These are phyloP conservation scores for Rhingia campestris DNA, from an alignment of 2,888 invertebrate species.

Conservation along the genomic window DNA sequence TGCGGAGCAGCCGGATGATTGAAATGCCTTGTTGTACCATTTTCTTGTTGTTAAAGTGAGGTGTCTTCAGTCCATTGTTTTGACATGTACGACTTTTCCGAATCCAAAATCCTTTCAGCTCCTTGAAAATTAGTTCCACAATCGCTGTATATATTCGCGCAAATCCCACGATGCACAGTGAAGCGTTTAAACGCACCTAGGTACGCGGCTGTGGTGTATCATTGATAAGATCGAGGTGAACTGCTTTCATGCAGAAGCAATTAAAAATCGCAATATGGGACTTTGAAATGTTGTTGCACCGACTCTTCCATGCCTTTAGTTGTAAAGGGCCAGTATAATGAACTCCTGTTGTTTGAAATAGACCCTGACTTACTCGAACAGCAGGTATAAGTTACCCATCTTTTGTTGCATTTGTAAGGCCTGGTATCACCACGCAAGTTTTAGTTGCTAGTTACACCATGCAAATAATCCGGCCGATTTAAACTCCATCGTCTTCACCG, in stretches of 20 bases:
- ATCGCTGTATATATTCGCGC: not conserved
- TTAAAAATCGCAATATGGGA: conserved; percentile 46
- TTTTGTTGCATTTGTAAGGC: not conserved
- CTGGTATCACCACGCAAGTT: conserved; percentile 4
- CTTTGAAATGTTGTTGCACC: not conserved
- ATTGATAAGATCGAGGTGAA: conserved; percentile 7
- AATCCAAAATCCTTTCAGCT: not conserved
- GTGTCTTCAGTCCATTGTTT: not conserved
- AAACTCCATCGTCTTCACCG: not conserved
- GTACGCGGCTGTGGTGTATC: not conserved
- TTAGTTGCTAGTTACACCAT: conserved; percentile 14
- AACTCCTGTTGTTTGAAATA: conserved; percentile 1
- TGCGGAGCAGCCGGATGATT: not conserved
- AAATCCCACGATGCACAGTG: not conserved
- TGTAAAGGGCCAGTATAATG: conserved; percentile 4
- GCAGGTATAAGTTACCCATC: conserved; percentile 12
- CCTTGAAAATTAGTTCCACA: conserved; percentile 4
- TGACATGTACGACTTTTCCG: not conserved
- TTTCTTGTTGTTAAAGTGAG: no score
- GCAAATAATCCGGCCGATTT: not conserved
- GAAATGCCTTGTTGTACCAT: not conserved
- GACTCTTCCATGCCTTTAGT: not conserved
- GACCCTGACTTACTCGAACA: not conserved
- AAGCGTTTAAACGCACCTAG: not conserved
- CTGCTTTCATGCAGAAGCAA: no score